Evolutionary conservation across 1,140 invertebrate species (phyloP).

Genomic region (Schmidtea mediterranea): DNA sequence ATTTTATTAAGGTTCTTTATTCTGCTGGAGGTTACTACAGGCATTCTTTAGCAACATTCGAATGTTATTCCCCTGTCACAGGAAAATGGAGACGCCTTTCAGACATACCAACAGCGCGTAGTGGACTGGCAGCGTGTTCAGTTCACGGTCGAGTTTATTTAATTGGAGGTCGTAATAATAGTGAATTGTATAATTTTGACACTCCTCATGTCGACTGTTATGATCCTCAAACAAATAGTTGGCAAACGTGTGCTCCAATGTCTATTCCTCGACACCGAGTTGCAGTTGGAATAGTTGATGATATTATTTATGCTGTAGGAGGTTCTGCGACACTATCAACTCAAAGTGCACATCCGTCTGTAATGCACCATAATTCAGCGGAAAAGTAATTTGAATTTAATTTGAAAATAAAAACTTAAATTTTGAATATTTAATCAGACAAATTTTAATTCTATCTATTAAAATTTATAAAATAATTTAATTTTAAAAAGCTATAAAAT

Average conservation of each 20-base stretch:
- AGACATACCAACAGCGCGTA: constrained; percentile 48
- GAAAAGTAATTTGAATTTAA: constrained; percentile 38
- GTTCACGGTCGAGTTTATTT: constrained; percentile 53
- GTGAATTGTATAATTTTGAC: constrained; percentile 41
- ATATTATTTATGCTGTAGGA: constrained; percentile 58
- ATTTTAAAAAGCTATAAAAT: too few species aligned
- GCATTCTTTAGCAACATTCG: constrained; percentile 53
- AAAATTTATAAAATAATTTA: too few species aligned
- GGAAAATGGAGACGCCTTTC: constrained; percentile 49
- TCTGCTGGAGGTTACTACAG: constrained; percentile 59
- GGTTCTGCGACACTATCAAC: constrained; percentile 32
- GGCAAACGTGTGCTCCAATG: constrained; percentile 34
- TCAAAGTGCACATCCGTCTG: constrained; percentile 30
- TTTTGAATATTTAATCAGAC: neutral
- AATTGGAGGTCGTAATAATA: constrained; percentile 63
- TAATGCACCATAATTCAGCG: constrained; percentile 53
- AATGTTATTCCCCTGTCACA: constrained; percentile 57
- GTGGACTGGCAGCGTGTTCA: constrained; percentile 38
- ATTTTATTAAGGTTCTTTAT: constrained; percentile 39
- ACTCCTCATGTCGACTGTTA: constrained; percentile 47
- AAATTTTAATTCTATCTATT: too few species aligned
- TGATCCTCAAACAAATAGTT: constrained; percentile 41
- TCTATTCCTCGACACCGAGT: constrained; percentile 52
- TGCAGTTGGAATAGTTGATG: constrained; percentile 66
- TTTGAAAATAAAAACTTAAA: neutral